phyloP scores from a whole-genome alignment of 2,888 invertebrate species.

The Aproaerema taeniolella region DNA sequence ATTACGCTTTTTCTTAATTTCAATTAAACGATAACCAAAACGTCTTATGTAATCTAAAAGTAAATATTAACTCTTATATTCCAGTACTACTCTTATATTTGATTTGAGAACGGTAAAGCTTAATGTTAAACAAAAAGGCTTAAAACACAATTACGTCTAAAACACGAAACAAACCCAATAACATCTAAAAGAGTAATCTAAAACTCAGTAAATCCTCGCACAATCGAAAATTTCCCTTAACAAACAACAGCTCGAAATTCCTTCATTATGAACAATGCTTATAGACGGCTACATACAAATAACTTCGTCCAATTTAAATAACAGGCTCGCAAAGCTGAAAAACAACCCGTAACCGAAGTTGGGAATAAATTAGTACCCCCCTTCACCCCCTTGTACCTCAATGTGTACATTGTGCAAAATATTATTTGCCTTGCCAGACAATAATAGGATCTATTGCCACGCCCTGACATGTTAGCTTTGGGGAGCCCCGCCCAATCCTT shows the following conservation, averaged over 20 bases:
- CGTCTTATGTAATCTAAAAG: too few relatives aligned
- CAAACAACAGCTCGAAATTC: slow-evolving; percentile 43
- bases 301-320: slow-evolving; percentile 76
- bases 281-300: slow-evolving; percentile 65
- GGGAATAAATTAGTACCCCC: slow-evolving; percentile 74
- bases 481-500: slow-evolving; percentile 51
- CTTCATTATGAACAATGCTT: slow-evolving; percentile 69
- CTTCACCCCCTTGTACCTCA: slow-evolving; percentile 61
- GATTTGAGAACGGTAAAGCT: too few relatives aligned
- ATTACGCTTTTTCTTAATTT: too few relatives aligned
- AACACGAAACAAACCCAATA: too few relatives aligned
- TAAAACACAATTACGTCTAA: neutral
- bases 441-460: slow-evolving; percentile 75
- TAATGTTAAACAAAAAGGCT: too few relatives aligned
- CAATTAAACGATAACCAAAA: too few relatives aligned
- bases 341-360: slow-evolving; percentile 77
- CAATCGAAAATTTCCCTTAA: slow-evolving; percentile 13
- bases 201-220: slow-evolving; percentile 5
- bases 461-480: slow-evolving; percentile 78
- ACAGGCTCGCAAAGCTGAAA: slow-evolving; percentile 76
- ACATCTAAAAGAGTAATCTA: neutral
- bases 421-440: slow-evolving; percentile 84
- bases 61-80: too few relatives aligned
- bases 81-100: too few relatives aligned
- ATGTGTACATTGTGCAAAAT: slow-evolving; percentile 85